Conservation (phyloP, 2,888 invertebrate genomes). For the Ichneumoninae sp. region DNA sequence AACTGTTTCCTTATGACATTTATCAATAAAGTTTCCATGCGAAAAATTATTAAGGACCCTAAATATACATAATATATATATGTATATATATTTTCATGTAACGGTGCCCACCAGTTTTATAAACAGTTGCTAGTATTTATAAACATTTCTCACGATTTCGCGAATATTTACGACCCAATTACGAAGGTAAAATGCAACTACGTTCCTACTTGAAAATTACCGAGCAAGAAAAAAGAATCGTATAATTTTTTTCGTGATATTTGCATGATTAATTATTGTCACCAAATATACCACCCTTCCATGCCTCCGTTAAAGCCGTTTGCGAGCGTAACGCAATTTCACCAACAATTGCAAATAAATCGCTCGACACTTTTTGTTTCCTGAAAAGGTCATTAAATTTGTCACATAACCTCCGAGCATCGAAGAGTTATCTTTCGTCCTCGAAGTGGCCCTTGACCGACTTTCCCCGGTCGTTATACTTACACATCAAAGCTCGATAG, state of each 20-base stretch:
- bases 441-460: constrained; percentile 31
- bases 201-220: neutral
- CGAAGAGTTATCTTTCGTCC: neutral
- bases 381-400: neutral
- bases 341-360: neutral
- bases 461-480: neutral
- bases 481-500: neutral
- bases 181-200: neutral
- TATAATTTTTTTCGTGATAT: neutral
- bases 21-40: neutral
- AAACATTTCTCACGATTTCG: neutral
- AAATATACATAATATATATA: neutral
- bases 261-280: too few relatives aligned
- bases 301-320: neutral
- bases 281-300: too few relatives aligned
- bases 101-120: too few relatives aligned
- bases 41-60: neutral
- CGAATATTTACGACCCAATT: neutral
- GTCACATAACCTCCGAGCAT: neutral
- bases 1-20: neutral
- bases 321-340: neutral
- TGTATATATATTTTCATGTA: too few relatives aligned
- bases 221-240: neutral
- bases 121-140: neutral
- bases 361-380: neutral